Conservation (phyloP, 2,113 vertebrate genomes). For the Protobothrops mucrosquamatus region DNA sequence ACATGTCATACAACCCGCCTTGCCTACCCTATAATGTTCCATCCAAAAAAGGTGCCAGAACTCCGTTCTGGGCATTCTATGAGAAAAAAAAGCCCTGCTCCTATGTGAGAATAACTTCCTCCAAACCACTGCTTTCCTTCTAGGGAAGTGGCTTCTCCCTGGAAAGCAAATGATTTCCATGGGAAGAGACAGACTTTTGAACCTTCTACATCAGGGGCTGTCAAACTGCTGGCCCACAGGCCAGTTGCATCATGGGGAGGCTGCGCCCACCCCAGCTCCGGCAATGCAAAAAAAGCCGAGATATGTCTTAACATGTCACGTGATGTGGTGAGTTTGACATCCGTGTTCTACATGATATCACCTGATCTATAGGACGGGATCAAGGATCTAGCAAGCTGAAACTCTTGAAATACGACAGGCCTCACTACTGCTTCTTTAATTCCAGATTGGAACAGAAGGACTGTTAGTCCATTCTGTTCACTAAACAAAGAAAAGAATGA, state of each 20-base stretch:
- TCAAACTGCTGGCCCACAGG: neutral
- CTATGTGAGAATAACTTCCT: neutral
- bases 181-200: neutral
- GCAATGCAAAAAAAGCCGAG: neutral
- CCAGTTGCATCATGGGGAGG: neutral
- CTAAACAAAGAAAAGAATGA: neutral
- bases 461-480: neutral
- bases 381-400: neutral
- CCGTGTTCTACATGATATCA: neutral
- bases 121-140: neutral
- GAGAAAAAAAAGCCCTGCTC: neutral
- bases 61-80: too few relatives aligned
- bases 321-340: neutral
- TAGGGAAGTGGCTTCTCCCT: neutral
- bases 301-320: accelerated
- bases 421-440: neutral
- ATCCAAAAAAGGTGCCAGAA: too few relatives aligned
- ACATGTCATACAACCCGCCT: too few relatives aligned
- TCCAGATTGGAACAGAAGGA: neutral
- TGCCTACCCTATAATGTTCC: too few relatives aligned
- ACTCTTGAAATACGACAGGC: neutral
- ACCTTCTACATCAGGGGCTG: neutral
- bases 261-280: neutral
- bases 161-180: neutral
- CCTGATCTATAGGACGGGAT: neutral